These are phyloP conservation scores for Acleris holmiana DNA, from an alignment of 2,888 invertebrate species.

Conservation along the genomic window DNA sequence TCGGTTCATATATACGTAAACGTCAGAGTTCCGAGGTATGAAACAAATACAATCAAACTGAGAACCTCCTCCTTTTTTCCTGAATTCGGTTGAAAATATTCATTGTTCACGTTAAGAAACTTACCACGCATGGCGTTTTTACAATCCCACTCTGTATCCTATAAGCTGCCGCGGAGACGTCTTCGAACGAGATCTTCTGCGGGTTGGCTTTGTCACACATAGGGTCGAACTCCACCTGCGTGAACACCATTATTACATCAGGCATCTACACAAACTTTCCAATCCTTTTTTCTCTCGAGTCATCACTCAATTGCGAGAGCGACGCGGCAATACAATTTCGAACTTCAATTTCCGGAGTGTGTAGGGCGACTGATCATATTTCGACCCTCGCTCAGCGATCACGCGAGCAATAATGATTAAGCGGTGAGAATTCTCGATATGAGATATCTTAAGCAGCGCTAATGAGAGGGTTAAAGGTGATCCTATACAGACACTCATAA, in stretches of 20 bases:
- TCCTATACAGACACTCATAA: not conserved
- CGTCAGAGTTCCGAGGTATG: no score
- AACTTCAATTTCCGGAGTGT: no score
- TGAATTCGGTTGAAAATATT: no score
- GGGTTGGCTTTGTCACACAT: slow-evolving; percentile 89
- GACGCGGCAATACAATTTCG: no score
- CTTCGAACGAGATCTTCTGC: slow-evolving; percentile 90
- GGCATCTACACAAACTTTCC: slow-evolving; percentile 1
- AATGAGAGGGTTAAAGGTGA: slow-evolving; percentile 36
- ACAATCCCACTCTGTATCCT: slow-evolving; percentile 93
- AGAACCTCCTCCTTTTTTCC: no score
- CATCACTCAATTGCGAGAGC: no score
- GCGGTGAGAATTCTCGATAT: slow-evolving; percentile 10
- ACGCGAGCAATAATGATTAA: slow-evolving; percentile 41
- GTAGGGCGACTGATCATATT: slow-evolving; percentile 6
- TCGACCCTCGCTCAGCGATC: slow-evolving; percentile 21
- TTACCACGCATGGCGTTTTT: slow-evolving; percentile 94
- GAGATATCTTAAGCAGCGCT: slow-evolving; percentile 19
- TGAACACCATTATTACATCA: slow-evolving; percentile 62
- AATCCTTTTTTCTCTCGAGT: no score
- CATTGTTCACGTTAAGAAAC: no score
- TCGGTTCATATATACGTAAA: no score
- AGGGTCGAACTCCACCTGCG: slow-evolving; percentile 76
- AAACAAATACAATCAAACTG: no score
- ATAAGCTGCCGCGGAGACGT: slow-evolving; percentile 95